A percentile compares a stretch with the other conserved stretches of the same genome.
These are phyloP conservation scores for Nineta flava DNA, from an alignment of 2,888 invertebrate genomes.

Conservation along the genomic window DNA sequence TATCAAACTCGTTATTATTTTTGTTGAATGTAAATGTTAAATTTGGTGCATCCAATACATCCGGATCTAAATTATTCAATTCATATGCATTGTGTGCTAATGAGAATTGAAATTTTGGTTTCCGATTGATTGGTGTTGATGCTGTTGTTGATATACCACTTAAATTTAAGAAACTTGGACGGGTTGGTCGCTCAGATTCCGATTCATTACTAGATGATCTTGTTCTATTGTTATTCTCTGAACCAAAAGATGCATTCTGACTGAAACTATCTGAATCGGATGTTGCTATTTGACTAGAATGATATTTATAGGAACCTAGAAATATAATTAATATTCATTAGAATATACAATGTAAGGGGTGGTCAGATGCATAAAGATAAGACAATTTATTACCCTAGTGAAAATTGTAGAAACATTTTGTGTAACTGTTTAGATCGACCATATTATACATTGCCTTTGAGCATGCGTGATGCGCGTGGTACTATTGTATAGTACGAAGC, in stretches of 20 bases:
- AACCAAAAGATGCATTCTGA: constrained; percentile 3
- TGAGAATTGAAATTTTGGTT: constrained; percentile 53
- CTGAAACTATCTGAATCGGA: constrained; percentile 13
- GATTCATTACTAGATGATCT: constrained; percentile 10
- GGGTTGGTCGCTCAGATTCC: constrained; percentile 27
- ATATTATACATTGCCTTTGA: no score
- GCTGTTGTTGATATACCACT: constrained; percentile 43
- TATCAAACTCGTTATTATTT: constrained; percentile 25
- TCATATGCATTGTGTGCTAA: constrained; percentile 49
- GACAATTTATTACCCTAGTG: no score
- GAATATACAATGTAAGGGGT: no score
- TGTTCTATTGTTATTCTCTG: background rate
- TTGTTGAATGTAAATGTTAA: constrained; percentile 27
- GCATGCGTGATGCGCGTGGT: no score
- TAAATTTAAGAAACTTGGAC: constrained; percentile 47
- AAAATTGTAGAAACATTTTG: no score
- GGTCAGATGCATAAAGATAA: no score
- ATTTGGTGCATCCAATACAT: constrained; percentile 44
- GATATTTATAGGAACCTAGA: constrained; percentile 9
- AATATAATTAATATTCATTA: background rate
- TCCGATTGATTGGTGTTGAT: constrained; percentile 41
- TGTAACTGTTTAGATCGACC: no score
- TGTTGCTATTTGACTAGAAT: constrained; percentile 13
- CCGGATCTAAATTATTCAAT: constrained; percentile 47
- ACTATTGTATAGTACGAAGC: no score